Percentiles rank a stretch among this genome's conserved stretches.
These are phyloP conservation scores for Clarias laeviceps DNA, from an alignment of 2,797 vertebrate species.

Conservation along the genomic window DNA sequence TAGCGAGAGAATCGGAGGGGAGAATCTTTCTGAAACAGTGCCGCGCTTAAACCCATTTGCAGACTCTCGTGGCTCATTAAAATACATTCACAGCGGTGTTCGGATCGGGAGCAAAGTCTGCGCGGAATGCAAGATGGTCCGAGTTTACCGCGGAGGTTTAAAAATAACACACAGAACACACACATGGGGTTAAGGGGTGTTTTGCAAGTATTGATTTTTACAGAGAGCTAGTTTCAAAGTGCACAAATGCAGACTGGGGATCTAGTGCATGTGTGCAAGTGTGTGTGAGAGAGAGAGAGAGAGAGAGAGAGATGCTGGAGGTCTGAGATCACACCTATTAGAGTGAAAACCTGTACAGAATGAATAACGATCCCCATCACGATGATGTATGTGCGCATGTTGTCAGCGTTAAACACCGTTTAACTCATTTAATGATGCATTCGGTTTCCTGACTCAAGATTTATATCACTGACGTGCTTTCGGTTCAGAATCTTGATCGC, in stretches of 20 bases:
- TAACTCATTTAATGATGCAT: conserved; percentile 14
- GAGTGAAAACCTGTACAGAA: conserved; percentile 24
- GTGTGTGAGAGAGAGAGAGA: not conserved
- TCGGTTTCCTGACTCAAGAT: not conserved
- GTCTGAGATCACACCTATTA: conserved; percentile 2
- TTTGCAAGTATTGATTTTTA: conserved; percentile 63
- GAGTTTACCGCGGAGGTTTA: conserved; percentile 70
- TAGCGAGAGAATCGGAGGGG: not conserved
- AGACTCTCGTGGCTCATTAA: conserved; percentile 73
- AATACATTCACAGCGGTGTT: conserved; percentile 70
- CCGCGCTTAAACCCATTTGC: conserved; percentile 49
- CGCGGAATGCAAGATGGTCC: conserved; percentile 72
- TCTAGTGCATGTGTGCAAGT: conserved; percentile 50
- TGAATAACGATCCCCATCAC: conserved; percentile 12
- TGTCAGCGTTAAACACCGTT: conserved; percentile 14
- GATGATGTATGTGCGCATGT: not conserved
- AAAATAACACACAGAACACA: conserved; percentile 65
- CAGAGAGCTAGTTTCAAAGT: conserved; percentile 60
- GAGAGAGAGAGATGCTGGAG: not conserved
- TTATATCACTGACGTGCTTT: not conserved
- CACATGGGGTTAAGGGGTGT: conserved; percentile 55
- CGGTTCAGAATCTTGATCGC: not conserved
- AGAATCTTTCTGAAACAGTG: conserved; percentile 16
- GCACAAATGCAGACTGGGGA: conserved; percentile 55
- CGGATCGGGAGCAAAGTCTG: conserved; percentile 64